Conservation (phyloP, 2,888 invertebrate genomes). For the Mythimna vitellina region DNA sequence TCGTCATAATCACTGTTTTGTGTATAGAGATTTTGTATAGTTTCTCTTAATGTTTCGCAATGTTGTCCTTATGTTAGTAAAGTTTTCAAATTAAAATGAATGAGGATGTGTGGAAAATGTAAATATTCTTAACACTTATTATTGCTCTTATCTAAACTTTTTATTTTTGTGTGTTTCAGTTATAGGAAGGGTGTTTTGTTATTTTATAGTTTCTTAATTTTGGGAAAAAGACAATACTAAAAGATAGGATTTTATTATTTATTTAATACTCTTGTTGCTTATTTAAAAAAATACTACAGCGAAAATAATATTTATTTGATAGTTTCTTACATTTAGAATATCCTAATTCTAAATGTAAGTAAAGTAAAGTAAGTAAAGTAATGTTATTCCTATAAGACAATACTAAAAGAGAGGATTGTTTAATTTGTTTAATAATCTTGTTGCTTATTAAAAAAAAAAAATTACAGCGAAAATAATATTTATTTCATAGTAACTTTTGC, state of each 20-base stretch:
- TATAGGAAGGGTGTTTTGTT: background rate
- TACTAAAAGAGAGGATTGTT: background rate
- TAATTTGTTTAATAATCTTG: background rate
- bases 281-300: too few relatives aligned
- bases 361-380: too few relatives aligned
- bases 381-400: too few relatives aligned
- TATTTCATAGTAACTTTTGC: too few relatives aligned
- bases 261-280: background rate
- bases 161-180: background rate
- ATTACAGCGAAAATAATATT: too few relatives aligned
- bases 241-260: background rate
- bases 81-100: too few relatives aligned
- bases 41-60: background rate
- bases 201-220: background rate
- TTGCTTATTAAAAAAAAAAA: too few relatives aligned
- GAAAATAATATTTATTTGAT: too few relatives aligned
- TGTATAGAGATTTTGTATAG: slow-evolving; percentile 54
- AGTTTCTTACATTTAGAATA: too few relatives aligned
- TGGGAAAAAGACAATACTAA: background rate
- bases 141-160: background rate
- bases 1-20: slow-evolving; percentile 74
- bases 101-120: too few relatives aligned
- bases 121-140: too few relatives aligned
- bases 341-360: too few relatives aligned
- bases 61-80: background rate